phyloP scores from a whole-genome alignment of 2,113 vertebrate genomes.

The Atherinomorus stipes region DNA sequence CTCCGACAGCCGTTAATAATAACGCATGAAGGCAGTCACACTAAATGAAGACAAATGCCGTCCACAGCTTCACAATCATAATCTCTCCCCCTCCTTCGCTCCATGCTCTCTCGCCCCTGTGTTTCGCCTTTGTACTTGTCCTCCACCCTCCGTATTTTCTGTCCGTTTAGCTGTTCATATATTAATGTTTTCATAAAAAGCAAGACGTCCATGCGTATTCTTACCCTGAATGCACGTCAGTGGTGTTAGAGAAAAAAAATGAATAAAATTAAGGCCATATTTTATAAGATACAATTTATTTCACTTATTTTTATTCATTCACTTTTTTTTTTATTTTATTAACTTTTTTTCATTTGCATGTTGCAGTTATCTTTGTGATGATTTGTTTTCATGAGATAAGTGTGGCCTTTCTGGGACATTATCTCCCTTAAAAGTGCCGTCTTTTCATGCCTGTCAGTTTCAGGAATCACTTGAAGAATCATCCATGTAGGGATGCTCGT shows the following conservation, averaged over 20 bases:
- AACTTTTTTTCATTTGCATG: too few species aligned
- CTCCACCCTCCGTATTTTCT: neutral
- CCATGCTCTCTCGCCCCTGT: slow-evolving; percentile 16
- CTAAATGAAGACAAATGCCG: slow-evolving; percentile 99
- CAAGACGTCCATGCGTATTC: neutral
- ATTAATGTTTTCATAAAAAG: neutral
- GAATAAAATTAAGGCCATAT: too few species aligned
- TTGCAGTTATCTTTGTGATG: too few species aligned
- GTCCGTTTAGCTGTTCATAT: neutral
- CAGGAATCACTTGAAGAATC: too few species aligned
- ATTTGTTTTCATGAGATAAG: too few species aligned
- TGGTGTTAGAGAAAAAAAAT: neutral
- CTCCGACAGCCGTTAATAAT: slow-evolving; percentile 96
- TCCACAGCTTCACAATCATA: slow-evolving; percentile 92
- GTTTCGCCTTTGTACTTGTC: slow-evolving; percentile 9
- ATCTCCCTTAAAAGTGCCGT: too few species aligned
- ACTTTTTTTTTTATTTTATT: too few species aligned
- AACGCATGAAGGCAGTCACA: slow-evolving; percentile 98
- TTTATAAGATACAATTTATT: too few species aligned
- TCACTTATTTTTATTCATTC: too few species aligned
- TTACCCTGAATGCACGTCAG: neutral
- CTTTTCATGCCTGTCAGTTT: too few species aligned
- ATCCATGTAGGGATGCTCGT: too few species aligned
- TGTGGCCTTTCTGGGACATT: too few species aligned
- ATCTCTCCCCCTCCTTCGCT: slow-evolving; percentile 79